Percentiles rank a stretch among this genome's conserved stretches.
Conservation (phyloP, 2,113 vertebrate species). For the Pomatostomus ruficeps region DNA sequence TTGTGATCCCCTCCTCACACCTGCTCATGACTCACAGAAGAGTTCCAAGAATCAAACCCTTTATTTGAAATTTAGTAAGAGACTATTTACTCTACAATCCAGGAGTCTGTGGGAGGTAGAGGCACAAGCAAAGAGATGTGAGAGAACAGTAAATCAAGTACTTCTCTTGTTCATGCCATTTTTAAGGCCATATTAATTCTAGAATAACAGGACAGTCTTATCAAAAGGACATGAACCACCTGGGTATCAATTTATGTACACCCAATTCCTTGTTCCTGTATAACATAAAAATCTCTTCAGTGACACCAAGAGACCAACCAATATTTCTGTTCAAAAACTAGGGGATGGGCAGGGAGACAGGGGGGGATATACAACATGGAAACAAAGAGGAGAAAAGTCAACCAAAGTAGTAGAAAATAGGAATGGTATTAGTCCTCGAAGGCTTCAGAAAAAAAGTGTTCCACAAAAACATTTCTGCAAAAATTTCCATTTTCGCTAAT, state of each 20-base stretch:
- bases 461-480: not conserved
- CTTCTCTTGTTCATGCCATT: not conserved
- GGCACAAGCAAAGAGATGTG: not conserved
- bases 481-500: not conserved
- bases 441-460: not conserved
- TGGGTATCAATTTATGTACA: not conserved
- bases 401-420: not conserved
- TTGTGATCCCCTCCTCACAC: not conserved
- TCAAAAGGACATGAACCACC: not conserved
- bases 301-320: not conserved
- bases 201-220: not conserved
- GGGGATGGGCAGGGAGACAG: not conserved
- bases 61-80: not conserved
- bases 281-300: not conserved
- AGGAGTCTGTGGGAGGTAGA: not conserved
- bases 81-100: not conserved
- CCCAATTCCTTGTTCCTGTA: not conserved
- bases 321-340: not conserved
- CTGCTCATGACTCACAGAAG: not conserved
- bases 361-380: fast-evolving
- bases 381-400: not conserved
- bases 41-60: not conserved
- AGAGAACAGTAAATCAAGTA: not conserved
- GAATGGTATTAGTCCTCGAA: not conserved
- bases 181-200: not conserved